Evolutionary conservation across 2,113 vertebrate species (phyloP).

Genomic region (Macrotus californicus): DNA sequence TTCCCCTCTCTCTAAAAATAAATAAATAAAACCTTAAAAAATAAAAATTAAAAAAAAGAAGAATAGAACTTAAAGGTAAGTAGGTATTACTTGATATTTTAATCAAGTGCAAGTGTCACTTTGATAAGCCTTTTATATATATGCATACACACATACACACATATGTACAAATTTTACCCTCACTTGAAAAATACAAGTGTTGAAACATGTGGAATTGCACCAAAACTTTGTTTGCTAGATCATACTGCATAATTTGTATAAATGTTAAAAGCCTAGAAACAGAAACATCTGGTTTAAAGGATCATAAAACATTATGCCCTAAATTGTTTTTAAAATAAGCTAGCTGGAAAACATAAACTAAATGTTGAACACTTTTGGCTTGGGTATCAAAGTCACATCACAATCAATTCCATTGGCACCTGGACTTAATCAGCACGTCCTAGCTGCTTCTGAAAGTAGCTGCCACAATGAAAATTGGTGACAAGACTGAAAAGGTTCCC

Average conservation of each 20-base stretch:
- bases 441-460: not conserved
- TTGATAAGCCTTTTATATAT: not conserved
- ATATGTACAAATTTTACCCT: not conserved
- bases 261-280: not conserved
- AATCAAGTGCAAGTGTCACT: not conserved
- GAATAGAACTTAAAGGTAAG: not conserved
- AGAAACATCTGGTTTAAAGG: not conserved
- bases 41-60: no score
- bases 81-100: not conserved
- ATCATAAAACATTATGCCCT: not conserved
- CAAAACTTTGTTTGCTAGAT: not conserved
- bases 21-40: no score
- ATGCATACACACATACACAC: fast-evolving
- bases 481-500: not conserved
- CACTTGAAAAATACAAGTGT: not conserved
- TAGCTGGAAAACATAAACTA: not conserved
- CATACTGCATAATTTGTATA: not conserved
- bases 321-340: not conserved
- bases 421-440: not conserved
- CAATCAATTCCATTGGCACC: not conserved
- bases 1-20: no score
- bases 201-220: not conserved
- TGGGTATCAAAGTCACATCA: not conserved
- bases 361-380: not conserved
- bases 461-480: not conserved